Evolutionary conservation across 35 echinoderm and acorn worm species (phyloP), one percentile per base, ranked within the genome.

Genomic region (Acanthaster planci): DNA sequence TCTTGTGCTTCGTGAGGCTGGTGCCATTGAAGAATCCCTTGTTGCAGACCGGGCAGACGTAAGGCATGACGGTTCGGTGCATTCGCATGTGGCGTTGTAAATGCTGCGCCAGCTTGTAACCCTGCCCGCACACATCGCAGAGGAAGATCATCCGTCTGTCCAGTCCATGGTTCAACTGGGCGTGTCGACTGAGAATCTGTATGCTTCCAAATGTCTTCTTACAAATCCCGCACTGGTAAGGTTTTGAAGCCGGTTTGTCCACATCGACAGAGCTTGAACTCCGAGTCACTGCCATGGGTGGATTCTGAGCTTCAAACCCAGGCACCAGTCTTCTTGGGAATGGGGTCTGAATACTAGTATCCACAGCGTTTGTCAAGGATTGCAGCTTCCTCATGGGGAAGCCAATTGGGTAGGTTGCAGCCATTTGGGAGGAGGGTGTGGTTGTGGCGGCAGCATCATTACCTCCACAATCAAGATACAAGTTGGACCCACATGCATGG

Each of bases 191-290:
- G 8, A 83, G 52, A 16, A 83, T 35, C n/a, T 83, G 81, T 7
- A 83, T 83, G 36, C 81, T 83, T 56, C 81, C 81, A 40, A 83
- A 83, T 59, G 81, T 83, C 52, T 83, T 83, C 19, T 38, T 53
- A 38, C 81, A 83, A 17, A 83, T 57, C 17, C 81, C 81, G 59
- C 81, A 83, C 56, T 83, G 51, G 56, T 83, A 83, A 16, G 81
- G 81, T 57, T 53, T 83, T 35, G 37, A 31, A 37, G 55, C 38
- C n/a, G 81, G 81, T 34, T 31, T 32, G 1, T 29, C 64, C 14
- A 26, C 34, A 31, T 72, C 34, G 14, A 27, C 30, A 72, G 64
- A 2, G 26, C 34, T 26, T 0, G 30, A 19, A 72, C 23, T 31
- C 14, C 30, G 64, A 12, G 38, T 17, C 81, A 57, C 44, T 2